Evolutionary conservation across 2,888 invertebrate genomes (phyloP), one percentile per base, ranked within the genome.

Genomic region (Lasioglossum figueresi): DNA sequence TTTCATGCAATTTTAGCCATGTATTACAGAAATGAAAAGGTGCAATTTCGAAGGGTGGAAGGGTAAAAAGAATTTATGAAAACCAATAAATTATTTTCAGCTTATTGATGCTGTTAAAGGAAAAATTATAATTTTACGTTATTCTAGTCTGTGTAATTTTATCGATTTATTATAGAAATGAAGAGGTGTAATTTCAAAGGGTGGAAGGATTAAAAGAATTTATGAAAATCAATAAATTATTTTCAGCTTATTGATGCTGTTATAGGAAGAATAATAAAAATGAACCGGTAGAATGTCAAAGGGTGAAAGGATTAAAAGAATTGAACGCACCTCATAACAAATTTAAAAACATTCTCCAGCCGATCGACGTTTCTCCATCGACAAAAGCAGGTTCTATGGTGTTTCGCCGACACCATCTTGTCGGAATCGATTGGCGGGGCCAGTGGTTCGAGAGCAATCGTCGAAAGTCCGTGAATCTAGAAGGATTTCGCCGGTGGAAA

Each of bases 381-480:
- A 59, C 59, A 27, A 59, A 59, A 27, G 2, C 59, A 16, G 5
- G 5, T 59, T 59, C 59, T 27, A 59, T 14, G 59, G 71, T 43
- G 43, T 72, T 31, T 12, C 10, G 72, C 34, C 8, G 45, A 72
- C 43, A 72, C 48, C 45, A 31, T 72, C 72, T 23, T 12, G 48
- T 23, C 6, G 19, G 72, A n/a, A 72, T 72, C 72, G 72, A 72
- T 72, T 8, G 48, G 59, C 27, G 34, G n/a, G 70, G n/a, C 77
- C 77, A 70, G 48, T 77, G 34, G 68, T 77, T 77, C 72, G 76
- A 76, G 76, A 72, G 71, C 31, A 52, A 70, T 71, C 75, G 68
- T 80, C 80, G 80, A 80, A 76, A 76, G 75, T 80, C 75, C 80
- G 74, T 76, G 75, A 76, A 75, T 56, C 56, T 76, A 40, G 70